Percentiles rank a stretch among this genome's conserved stretches.
Evolutionary conservation across 2,888 invertebrate species (phyloP).

Genomic region (Machimus rusticus): DNA sequence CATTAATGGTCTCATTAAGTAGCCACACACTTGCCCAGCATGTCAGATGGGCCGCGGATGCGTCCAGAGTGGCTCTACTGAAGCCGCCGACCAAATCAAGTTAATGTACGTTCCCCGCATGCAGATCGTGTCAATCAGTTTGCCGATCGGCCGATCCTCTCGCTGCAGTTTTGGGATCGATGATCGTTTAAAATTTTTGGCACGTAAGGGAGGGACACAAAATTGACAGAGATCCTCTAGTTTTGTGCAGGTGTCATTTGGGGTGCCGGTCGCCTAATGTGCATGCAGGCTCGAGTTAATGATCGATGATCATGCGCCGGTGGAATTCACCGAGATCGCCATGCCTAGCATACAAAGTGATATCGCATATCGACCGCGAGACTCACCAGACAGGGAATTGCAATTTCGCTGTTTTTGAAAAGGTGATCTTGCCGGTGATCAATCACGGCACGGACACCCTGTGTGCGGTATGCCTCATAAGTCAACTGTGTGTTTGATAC

Average conservation of each 20-base stretch:
- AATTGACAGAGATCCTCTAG: slow-evolving; percentile 5
- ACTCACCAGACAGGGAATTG: not conserved
- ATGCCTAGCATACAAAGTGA: not conserved
- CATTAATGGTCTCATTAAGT: slow-evolving; percentile 29
- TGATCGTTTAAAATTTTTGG: slow-evolving; percentile 26
- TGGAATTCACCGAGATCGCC: slow-evolving; percentile 1
- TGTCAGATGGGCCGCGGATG: not conserved
- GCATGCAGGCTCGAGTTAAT: not conserved
- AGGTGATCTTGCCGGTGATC: slow-evolving; percentile 12
- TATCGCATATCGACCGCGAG: slow-evolving; percentile 10
- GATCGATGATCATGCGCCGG: slow-evolving; percentile 18
- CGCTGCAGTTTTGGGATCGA: not conserved
- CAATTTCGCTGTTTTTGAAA: slow-evolving; percentile 1
- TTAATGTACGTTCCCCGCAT: not conserved
- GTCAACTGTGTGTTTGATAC: slow-evolving; percentile 5
- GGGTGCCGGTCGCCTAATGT: slow-evolving; percentile 10
- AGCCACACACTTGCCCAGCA: not conserved
- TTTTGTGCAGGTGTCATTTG: slow-evolving; percentile 25
- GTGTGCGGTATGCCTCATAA: slow-evolving; percentile 12
- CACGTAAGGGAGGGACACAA: slow-evolving; percentile 26
- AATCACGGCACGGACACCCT: not conserved
- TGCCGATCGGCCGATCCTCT: not conserved
- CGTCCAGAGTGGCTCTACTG: not conserved
- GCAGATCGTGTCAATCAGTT: slow-evolving; percentile 19
- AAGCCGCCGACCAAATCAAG: not conserved